Base-by-base conservation (phyloP, 1,140 invertebrate genomes). In the Chymomyza costata region DNA sequence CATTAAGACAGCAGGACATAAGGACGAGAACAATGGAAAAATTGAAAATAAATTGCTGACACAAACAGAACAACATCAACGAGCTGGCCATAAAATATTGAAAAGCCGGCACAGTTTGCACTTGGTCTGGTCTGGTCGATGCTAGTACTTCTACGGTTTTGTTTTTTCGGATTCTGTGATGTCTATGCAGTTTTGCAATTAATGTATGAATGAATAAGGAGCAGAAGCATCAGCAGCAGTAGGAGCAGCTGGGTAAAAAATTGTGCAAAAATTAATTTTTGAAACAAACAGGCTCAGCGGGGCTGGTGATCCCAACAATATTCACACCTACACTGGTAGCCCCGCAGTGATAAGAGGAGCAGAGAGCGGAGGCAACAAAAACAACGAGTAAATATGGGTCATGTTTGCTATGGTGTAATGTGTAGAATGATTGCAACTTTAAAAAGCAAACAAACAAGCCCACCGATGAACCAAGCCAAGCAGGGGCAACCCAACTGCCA, bases 371-470 rank as follows among this genome's bases (percentile, higher is more conserved):
- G 10, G 6, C 3, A 10, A 25, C 6, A 5, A 5, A n/a, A n/a
- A n/a, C n/a, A n/a, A n/a, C n/a, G n/a, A n/a, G n/a, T n/a, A n/a
- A 16, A 78, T 63, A 80, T 78, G 73, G 73, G 73, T 78, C 73
- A 78, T 78, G 73, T 78, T 78, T 78, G 73, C 67, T 35, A 52
- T 78, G 73, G 73, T 68, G 73, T 80, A 78, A 78, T 78, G 73
- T 78, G 73, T 80, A 78, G 73, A 73, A 78, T 78, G 73, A 80
- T 80, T 80, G 73, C 73, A 78, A 78, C 71, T 78, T 78, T 78
- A 78, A 78, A 76, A 80, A 60, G 54, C 63, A 80, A 78, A 80
- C 67, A 78, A 80, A 65, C 59, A 68, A 14, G 40, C 44, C 58
- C 15, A 30, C 35, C 25, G n/a, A n/a, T n/a, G n/a, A n/a, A n/a